These are phyloP conservation scores for Tragelaphus scriptus DNA, from an alignment of 2,113 vertebrate genomes.

Conservation along the genomic window DNA sequence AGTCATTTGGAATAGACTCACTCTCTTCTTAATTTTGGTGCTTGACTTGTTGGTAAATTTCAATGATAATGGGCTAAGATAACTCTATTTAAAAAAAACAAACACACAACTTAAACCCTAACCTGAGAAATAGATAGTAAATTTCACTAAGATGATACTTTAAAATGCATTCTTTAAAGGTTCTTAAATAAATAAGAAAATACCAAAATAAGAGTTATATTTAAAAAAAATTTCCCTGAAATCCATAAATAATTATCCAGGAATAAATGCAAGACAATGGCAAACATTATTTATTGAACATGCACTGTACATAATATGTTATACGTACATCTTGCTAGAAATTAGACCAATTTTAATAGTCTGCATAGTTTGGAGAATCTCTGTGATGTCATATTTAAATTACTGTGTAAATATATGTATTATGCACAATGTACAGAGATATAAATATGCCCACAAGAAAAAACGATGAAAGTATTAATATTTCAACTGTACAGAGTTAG, in stretches of 20 bases:
- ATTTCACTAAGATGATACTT: background rate
- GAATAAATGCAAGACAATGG: background rate
- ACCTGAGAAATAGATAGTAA: background rate
- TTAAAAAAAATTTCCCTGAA: background rate
- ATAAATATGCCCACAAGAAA: background rate
- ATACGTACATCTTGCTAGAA: background rate
- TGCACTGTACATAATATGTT: background rate
- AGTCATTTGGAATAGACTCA: background rate
- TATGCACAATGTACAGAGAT: background rate
- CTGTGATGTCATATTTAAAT: background rate
- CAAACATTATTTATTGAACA: conserved; percentile 4
- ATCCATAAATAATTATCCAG: background rate
- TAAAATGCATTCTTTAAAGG: background rate
- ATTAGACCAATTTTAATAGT: background rate
- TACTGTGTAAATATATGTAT: background rate
- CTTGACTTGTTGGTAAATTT: background rate
- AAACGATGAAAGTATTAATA: background rate
- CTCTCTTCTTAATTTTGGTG: background rate
- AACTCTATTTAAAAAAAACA: background rate
- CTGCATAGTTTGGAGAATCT: background rate
- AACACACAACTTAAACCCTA: background rate
- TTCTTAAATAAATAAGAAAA: background rate
- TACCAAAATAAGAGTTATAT: background rate
- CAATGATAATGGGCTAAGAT: background rate
- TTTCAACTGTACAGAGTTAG: background rate